Base-by-base conservation (phyloP, 2,113 vertebrate species). In the Indicator indicator region DNA sequence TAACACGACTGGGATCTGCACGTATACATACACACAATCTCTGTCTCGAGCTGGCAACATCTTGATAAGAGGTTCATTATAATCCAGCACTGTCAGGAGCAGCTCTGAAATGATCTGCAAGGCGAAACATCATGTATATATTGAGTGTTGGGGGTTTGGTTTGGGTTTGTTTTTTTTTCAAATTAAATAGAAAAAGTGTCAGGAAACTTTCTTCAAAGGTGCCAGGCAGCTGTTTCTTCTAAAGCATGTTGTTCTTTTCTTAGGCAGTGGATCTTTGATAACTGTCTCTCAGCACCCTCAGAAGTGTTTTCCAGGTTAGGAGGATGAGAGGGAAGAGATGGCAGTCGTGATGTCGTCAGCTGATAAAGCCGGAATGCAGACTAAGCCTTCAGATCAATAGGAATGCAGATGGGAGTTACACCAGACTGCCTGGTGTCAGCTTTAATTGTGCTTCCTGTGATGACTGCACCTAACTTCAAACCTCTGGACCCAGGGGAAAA, bases 161-260 rank as follows among this genome's bases (percentile, higher is more conserved):
- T 74, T 72, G 42, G 42, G 76, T 84, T 68, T 83, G 71, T 93
- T 80, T 97, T 93, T 93, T 79, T 52, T 52, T 52, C 13, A 52
- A 84, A 94, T 97, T 93, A 95, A 83, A 77, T 95, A 78, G 79
- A 91, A 85, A 95, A 97, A 88, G 71, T 90, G 93, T 96, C 88
- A 92, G 80, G 82, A 85, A 95, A 94, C 78, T 95, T 96, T 95
- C 84, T 96, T 96, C 81, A 95, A 96, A 97, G 92, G 42, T 96
- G 62, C 73, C 79, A 94, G 67, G 63, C 77, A 76, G 88, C 94
- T 96, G 89, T 81, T 95, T 83, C 88, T 94, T 94, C 93, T 78
- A 63, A 89, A 80, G 60, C 50, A 12, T 89, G 80, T 93, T 94
- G 33, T 91, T 92, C 75, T 84, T 85, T 88, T 87, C 84, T 83